Base-by-base conservation (phyloP, 1,140 invertebrate genomes). In the Vollenhovia emeryi region DNA sequence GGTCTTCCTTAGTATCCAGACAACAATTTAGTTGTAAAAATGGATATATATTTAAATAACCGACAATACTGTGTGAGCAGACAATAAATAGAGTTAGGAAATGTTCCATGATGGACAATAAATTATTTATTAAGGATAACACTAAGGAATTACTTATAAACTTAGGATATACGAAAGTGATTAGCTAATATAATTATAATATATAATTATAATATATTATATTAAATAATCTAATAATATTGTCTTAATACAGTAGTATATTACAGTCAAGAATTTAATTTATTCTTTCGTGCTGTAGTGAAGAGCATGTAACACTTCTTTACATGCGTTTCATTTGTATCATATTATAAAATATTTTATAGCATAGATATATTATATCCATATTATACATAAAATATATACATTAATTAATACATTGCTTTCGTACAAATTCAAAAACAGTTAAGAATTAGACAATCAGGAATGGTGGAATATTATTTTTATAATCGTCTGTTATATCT, bases 61-160 rank as follows among this genome's bases (percentile, higher is more conserved):
- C 90, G 93, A 94, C 93, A 94, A 94, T 94, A 93, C 93, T 94
- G 93, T 93, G 93, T 94, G 93, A 94, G 66, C 92, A 94, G 93
- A 94, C 93, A 94, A 94, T 94, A 94, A 93, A 92, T 93, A 94
- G 78, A 86, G 45, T 90, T 93, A 93, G 89, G 78, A 86, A 90
- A 92, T 91, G 92, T 93, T 93, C 92, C 89, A 89, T 71, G 15
- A 91, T 78, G 92, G 92, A 93, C 92, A 93, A 93, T 93, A 93
- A 93, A 80, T 48, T 90, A 90, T 74, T 33, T 18, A 36, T 27
- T 90, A 90, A 91, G 75, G n/a, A 21, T 24, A 79, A 83, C 36
- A 8, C 2, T 87, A 76, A 85, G 24, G 27, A 64, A 83, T 60
- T 88, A 78, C 50, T 68, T 36, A 9, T 87, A 86, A 89, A 69